Conservation (phyloP, 2,888 invertebrate genomes). For the Acleris cristana region DNA sequence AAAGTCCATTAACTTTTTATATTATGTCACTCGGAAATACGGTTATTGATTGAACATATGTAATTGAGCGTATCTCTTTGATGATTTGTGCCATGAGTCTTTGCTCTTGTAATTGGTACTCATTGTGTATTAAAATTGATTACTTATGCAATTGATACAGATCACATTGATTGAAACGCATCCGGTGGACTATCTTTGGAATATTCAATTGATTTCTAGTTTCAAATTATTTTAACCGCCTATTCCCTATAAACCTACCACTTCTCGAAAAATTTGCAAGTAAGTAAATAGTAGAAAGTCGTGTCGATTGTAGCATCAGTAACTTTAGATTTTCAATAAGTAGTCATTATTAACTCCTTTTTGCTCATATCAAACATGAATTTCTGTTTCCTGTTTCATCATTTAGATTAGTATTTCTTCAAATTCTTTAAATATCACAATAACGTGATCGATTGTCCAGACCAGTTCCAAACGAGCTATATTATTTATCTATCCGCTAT, state of each 20-base stretch:
- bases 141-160: slow-evolving; percentile 2
- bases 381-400: neutral
- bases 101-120: slow-evolving; percentile 19
- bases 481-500: slow-evolving; percentile 7
- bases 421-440: neutral
- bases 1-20: slow-evolving; percentile 32
- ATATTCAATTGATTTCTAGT: no score
- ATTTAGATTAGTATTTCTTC: neutral
- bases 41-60: slow-evolving; percentile 20
- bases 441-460: slow-evolving; percentile 17
- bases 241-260: no score
- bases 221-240: no score
- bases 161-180: slow-evolving; percentile 6
- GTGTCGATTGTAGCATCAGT: no score
- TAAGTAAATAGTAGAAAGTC: no score
- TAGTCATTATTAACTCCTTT: no score
- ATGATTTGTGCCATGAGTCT: slow-evolving; percentile 8
- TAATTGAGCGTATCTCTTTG: slow-evolving; percentile 12
- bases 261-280: no score
- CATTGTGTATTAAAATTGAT: slow-evolving; percentile 22
- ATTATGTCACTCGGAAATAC: slow-evolving; percentile 20
- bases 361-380: no score
- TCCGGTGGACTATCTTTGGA: slow-evolving; percentile 1
- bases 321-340: no score
- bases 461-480: slow-evolving; percentile 5